Evolutionary conservation across 2,888 invertebrate genomes (phyloP), one percentile per base, ranked within the genome.

Genomic region (Caenorhabditis wallacei): DNA sequence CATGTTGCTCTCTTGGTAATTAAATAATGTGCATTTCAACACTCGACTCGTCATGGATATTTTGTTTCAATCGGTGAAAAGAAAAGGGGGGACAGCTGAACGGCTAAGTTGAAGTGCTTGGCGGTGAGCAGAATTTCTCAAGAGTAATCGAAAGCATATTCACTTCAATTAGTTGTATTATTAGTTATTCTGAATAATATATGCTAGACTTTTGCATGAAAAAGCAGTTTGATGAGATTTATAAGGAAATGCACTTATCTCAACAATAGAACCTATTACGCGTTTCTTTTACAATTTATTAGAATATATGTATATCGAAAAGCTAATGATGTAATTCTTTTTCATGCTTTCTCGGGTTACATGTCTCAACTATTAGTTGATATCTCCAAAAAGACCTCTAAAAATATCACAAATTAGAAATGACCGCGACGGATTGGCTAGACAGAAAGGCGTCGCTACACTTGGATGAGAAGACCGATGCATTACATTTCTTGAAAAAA

Each of bases 1-100:
- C 54, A 46, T 66, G 56, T n/a, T n/a, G n/a, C n/a, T n/a, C 24
- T 57, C 11, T 18, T 43, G 66, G 75, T 66, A 66, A 75, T 75
- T 57, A 75, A 75, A 66, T 75, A 54, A 56, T 69, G 61, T 24
- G 43, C 43, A 69, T 78, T 69, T 78, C 69, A 18, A 54, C 69
- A 78, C 78, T 69, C 69, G 78, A 70, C 43, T 51, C 78, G 54
- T 54, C 69, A 53, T 43, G n/a, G 53, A 30, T 30, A 59, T 68
- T 57, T 59, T 53, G 68, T 76, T 59, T 63, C 54, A 57, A 66
- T 51, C 53, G 18, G 48, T 30, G 37, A 37, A 26, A 48, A 43
- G 18, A 18, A 24, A 26, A 7, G 40, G 16, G 16, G 68, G 43
- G 43, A 56, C 26, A 54, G 56, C 22, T 66, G 66, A 40, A 40